Evolutionary conservation across 2,113 vertebrate species (phyloP), one percentile per base, ranked within the genome.

Genomic region (Cyprinodon variegatus): DNA sequence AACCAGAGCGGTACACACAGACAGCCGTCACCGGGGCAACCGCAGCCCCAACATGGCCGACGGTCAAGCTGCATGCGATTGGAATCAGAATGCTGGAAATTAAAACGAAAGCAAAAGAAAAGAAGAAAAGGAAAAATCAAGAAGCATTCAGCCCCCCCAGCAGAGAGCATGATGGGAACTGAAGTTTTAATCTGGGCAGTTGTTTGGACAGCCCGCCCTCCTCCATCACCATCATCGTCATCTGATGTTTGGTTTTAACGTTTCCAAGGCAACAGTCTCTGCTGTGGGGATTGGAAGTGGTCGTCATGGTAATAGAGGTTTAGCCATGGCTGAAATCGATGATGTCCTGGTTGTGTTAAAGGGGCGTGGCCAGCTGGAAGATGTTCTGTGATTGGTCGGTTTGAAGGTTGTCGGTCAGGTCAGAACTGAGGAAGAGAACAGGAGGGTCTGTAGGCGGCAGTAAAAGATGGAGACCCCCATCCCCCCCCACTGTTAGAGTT

Each of bases 381-480:
- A 89, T 89, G 85, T 82, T 83, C 82, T 85, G 86, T 89, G 87
- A 90, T 89, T 85, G 85, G 87, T 91, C 82, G 89, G 77, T 85
- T 77, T 72, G 77, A 74, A 74, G 78, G 70, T 76, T 72, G 81
- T 77, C n/a, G 66, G 84, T 86, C 82, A 65, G 72, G 72, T 83
- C 69, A 68, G 81, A 83, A 62, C 91, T 93, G 78, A 12, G 76
- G n/a, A 79, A 38, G n/a, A 22, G 48, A 39, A 71, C 11, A 62
- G 37, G 61, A 50, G 45, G 0, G 15, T n/a, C 48, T 22, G 17
- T 64, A 15, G 48, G 63, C 17, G 11, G 43, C 43, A 57, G 50
- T 29, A 29, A 29, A 29, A 29, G 17, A 57, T 9, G 17, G 20
- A 7, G 7, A 3, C 9, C 3, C 20, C 15, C 8, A 57, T 11